These are phyloP conservation scores for Hartigia nigra DNA, from an alignment of 2,888 invertebrate species.

Conservation along the genomic window DNA sequence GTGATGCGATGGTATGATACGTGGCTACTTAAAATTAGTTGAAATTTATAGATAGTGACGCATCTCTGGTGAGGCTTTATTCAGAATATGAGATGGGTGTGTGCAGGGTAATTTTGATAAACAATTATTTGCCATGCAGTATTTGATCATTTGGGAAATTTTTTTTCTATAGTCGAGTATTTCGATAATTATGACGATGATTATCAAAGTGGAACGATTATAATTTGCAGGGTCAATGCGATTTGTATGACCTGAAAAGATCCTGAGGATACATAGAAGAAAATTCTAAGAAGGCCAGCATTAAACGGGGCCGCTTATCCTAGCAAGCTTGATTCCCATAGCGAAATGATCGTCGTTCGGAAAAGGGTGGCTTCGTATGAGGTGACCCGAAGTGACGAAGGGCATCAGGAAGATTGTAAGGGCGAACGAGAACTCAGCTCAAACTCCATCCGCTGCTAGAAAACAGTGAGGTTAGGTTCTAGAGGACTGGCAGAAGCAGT, in stretches of 20 bases:
- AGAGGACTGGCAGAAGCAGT: constrained; percentile 29
- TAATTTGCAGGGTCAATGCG: neutral
- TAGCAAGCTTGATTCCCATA: neutral
- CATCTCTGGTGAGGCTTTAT: neutral
- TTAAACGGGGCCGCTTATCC: neutral
- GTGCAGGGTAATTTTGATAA: neutral
- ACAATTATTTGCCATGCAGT: neutral
- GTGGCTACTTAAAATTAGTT: neutral
- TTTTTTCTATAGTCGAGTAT: neutral
- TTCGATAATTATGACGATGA: neutral
- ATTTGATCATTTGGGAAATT: neutral
- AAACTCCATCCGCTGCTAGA: constrained; percentile 13
- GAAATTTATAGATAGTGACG: neutral
- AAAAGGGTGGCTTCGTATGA: neutral
- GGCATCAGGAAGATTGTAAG: constrained; percentile 26
- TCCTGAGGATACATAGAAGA: neutral
- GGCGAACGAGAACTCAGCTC: constrained; percentile 30
- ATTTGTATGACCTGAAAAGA: neutral
- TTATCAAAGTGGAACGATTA: neutral
- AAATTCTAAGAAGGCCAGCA: neutral
- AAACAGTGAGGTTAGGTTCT: constrained; percentile 25
- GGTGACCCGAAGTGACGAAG: constrained; percentile 23
- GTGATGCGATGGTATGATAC: neutral
- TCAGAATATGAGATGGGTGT: neutral
- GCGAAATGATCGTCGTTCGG: neutral